A percentile compares a stretch with the other conserved stretches of the same genome.
phyloP scores from a whole-genome alignment of 2,113 vertebrate genomes.

The Australoheros scitulus region DNA sequence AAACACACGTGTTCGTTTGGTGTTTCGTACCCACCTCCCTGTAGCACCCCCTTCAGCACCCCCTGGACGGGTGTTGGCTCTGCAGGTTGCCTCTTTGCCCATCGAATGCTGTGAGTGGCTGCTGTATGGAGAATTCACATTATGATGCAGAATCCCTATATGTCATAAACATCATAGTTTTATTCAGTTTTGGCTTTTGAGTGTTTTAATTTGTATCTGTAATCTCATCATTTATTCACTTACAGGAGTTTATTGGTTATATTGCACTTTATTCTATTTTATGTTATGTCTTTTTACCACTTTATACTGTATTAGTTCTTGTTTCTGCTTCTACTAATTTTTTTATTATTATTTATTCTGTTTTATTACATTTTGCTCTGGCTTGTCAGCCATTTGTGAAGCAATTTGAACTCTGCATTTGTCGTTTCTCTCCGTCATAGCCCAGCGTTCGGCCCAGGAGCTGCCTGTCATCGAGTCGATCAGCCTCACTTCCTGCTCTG shows the following conservation, averaged over 20 bases:
- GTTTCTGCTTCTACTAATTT: not conserved
- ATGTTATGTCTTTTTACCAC: not conserved
- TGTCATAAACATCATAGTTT: too few species aligned
- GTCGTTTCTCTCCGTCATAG: slow-evolving; percentile 63
- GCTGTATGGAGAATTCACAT: not conserved
- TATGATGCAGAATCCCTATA: not conserved
- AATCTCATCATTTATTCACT: not conserved
- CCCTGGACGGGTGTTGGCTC: slow-evolving; percentile 84
- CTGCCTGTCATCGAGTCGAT: slow-evolving; percentile 90
- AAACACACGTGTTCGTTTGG: slow-evolving; percentile 89
- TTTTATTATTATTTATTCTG: not conserved
- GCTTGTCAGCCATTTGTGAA: not conserved
- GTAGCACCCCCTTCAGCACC: slow-evolving; percentile 75
- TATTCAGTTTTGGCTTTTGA: too few species aligned
- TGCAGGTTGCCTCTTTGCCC: slow-evolving; percentile 89
- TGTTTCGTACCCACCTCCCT: slow-evolving; percentile 89
- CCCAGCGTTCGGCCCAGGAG: slow-evolving; percentile 93
- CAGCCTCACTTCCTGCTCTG: slow-evolving; percentile 85
- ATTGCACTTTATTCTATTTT: not conserved
- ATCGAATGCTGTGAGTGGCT: slow-evolving; percentile 92
- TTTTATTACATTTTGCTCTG: not conserved
- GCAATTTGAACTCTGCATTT: not conserved
- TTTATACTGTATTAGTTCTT: not conserved
- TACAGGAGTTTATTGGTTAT: not conserved
- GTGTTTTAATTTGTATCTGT: not conserved